These are phyloP conservation scores for Polydrusus cervinus DNA, from an alignment of 2,888 invertebrate species.

Conservation along the genomic window DNA sequence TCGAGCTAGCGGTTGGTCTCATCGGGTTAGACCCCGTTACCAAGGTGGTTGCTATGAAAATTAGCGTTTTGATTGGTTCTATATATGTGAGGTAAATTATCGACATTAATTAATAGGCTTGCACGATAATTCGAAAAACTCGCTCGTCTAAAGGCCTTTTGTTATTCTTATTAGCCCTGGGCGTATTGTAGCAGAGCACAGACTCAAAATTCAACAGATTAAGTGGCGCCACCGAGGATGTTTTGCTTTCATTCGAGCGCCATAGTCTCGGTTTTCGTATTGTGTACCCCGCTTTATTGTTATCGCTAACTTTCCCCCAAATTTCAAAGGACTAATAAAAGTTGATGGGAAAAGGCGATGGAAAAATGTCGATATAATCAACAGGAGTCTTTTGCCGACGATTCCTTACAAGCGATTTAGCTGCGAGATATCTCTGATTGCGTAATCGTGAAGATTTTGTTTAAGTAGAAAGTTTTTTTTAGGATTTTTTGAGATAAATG, in stretches of 20 bases:
- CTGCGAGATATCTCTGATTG: conserved; percentile 43
- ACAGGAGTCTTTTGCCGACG: conserved; percentile 40
- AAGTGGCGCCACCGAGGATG: conserved; percentile 52
- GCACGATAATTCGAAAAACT: background rate
- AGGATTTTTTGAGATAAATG: background rate
- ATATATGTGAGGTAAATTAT: too few species aligned
- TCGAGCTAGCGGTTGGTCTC: too few species aligned
- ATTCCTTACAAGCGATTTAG: conserved; percentile 42
- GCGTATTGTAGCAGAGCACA: conserved; percentile 47
- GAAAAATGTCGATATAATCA: conserved; percentile 53
- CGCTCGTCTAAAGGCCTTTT: conserved; percentile 40
- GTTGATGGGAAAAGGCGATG: conserved; percentile 50
- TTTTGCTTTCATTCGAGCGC: conserved; percentile 50
- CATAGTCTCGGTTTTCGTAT: conserved; percentile 41
- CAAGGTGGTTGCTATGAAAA: too few species aligned
- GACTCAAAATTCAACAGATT: conserved; percentile 56
- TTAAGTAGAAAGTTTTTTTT: conserved; percentile 17
- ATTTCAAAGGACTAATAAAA: conserved; percentile 53
- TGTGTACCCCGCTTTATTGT: conserved; percentile 51
- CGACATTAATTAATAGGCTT: too few species aligned
- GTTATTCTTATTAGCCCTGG: conserved; percentile 51
- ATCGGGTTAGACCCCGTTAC: too few species aligned
- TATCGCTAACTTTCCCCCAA: conserved; percentile 51
- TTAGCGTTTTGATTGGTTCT: too few species aligned
- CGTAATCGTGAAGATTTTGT: conserved; percentile 29